Percentiles rank a stretch among this genome's conserved stretches.
phyloP scores from a whole-genome alignment of 2,113 vertebrate genomes.

The Ictalurus furcatus region DNA sequence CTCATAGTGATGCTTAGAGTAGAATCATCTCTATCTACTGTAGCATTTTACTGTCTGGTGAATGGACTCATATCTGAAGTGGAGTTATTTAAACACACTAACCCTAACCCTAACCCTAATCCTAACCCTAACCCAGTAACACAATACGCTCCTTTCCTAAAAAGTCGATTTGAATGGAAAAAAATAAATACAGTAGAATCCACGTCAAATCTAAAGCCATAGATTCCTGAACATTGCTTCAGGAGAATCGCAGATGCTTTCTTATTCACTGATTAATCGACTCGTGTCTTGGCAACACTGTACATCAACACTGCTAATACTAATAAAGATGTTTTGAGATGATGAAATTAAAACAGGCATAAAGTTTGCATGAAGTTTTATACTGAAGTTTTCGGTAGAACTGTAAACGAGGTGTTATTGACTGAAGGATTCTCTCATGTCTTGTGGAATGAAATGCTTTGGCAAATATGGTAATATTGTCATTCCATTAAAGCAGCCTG shows the following conservation, averaged over 20 bases:
- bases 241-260: neutral
- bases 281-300: too few species aligned
- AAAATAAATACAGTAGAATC: neutral
- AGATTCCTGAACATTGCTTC: neutral
- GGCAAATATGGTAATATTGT: too few species aligned
- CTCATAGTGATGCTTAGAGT: slow-evolving; percentile 12
- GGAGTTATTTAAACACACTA: neutral
- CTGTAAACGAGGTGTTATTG: neutral
- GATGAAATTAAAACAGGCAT: neutral
- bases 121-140: neutral
- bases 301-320: neutral
- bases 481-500: neutral
- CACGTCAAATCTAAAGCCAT: neutral
- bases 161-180: neutral
- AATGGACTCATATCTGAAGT: neutral
- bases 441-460: neutral
- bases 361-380: neutral
- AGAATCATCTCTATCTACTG: neutral
- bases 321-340: neutral
- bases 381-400: neutral
- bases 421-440: neutral
- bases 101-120: too few species aligned
- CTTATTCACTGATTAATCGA: neutral
- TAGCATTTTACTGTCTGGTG: neutral
- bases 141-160: neutral